Conservation (phyloP, 2,113 vertebrate species). For the Semicossyphus pulcher region DNA sequence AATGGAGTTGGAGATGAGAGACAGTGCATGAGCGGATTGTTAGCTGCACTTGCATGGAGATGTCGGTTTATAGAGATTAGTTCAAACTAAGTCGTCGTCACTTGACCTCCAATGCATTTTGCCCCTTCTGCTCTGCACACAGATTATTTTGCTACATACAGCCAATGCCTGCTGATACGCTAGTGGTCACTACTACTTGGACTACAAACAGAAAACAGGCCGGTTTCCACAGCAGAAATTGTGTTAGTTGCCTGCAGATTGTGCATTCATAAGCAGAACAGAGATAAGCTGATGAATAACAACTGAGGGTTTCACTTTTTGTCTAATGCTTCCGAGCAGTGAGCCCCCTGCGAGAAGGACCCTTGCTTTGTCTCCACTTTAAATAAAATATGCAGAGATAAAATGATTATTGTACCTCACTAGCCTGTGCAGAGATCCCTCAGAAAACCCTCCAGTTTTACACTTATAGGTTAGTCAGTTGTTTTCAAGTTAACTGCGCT, state of each 20-base stretch:
- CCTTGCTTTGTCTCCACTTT: not conserved
- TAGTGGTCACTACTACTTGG: not conserved
- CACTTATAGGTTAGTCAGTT: slow-evolving; percentile 4
- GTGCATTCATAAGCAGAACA: not conserved
- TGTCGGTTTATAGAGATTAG: no score
- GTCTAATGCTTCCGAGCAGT: not conserved
- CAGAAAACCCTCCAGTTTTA: slow-evolving; percentile 1
- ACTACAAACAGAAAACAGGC: no score
- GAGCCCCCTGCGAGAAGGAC: not conserved
- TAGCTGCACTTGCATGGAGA: no score
- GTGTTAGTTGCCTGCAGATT: not conserved
- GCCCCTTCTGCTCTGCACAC: no score
- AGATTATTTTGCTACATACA: not conserved
- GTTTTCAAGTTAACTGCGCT: slow-evolving; percentile 43
- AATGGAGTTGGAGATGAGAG: no score
- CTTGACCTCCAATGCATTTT: no score
- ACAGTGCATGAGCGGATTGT: no score
- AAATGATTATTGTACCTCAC: not conserved
- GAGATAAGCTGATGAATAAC: not conserved
- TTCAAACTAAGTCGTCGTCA: no score
- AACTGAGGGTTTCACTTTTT: not conserved
- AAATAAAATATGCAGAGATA: not conserved
- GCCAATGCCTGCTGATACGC: not conserved
- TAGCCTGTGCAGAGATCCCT: not conserved
- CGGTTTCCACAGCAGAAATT: not conserved